Conservation (phyloP, 2,113 vertebrate species). For the Serinus canaria region DNA sequence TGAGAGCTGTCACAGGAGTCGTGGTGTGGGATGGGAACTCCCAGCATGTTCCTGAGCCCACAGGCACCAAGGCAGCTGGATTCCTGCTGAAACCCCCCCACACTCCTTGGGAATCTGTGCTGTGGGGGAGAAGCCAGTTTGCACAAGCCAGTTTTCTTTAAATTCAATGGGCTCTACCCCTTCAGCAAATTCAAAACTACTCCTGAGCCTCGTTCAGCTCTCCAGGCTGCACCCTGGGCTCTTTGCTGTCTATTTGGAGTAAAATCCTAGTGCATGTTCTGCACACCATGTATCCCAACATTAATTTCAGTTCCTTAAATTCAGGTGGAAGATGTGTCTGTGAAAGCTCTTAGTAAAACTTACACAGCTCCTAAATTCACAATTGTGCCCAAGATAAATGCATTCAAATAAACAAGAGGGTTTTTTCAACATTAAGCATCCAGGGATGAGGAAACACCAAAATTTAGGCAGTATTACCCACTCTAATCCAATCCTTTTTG, state of each 20-base stretch:
- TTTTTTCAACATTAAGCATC: not conserved
- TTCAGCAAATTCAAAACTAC: not conserved
- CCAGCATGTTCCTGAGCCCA: fast-evolving
- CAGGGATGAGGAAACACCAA: not conserved
- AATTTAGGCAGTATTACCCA: not conserved
- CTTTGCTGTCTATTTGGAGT: not conserved
- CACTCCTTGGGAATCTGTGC: not conserved
- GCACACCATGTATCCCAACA: not conserved
- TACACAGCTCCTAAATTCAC: not conserved
- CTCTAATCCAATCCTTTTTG: not conserved
- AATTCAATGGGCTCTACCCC: not conserved
- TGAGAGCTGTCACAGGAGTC: not conserved
- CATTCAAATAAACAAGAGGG: not conserved
- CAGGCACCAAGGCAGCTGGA: not conserved
- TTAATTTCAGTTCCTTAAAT: not conserved
- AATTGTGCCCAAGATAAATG: not conserved
- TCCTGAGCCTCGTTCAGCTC: not conserved
- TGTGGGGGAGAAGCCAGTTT: not conserved
- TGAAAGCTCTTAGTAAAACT: not conserved
- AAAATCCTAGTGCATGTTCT: not conserved
- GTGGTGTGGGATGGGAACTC: fast-evolving
- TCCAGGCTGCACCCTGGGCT: not conserved
- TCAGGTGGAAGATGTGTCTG: not conserved
- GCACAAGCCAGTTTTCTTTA: not conserved
- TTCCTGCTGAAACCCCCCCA: not conserved